Percentiles rank a stretch among this genome's conserved stretches.
Evolutionary conservation across 2,113 vertebrate species (phyloP).

Genomic region (Danio rerio): GRCz12tu NC_133196.1:21527501-21528000

Average conservation of each 20-base stretch:
- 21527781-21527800: slow-evolving; percentile 23
- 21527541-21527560: slow-evolving; percentile 35
- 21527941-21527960: no score
- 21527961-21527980: no score
- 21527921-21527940: slow-evolving; percentile 11
- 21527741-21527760: slow-evolving; percentile 33
- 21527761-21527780: neutral
- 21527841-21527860: neutral
- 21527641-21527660: slow-evolving; percentile 29
- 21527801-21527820: neutral
- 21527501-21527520: slow-evolving; percentile 24
- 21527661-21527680: slow-evolving; percentile 40
- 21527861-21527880: slow-evolving; percentile 35
- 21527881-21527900: slow-evolving; percentile 14
- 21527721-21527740: slow-evolving; percentile 11
- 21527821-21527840: neutral
- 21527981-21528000: no score
- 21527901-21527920: slow-evolving; percentile 19
- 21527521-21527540: slow-evolving; percentile 45
- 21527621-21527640: slow-evolving; percentile 17
- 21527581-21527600: slow-evolving; percentile 6
- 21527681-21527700: slow-evolving; percentile 15
- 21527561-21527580: slow-evolving; percentile 18
- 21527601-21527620: slow-evolving; percentile 29
- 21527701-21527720: slow-evolving; percentile 34